Evolutionary conservation across 2,113 vertebrate genomes (phyloP), one percentile per base, ranked within the genome.

Genomic region (Acrocephalus kingi): DNA sequence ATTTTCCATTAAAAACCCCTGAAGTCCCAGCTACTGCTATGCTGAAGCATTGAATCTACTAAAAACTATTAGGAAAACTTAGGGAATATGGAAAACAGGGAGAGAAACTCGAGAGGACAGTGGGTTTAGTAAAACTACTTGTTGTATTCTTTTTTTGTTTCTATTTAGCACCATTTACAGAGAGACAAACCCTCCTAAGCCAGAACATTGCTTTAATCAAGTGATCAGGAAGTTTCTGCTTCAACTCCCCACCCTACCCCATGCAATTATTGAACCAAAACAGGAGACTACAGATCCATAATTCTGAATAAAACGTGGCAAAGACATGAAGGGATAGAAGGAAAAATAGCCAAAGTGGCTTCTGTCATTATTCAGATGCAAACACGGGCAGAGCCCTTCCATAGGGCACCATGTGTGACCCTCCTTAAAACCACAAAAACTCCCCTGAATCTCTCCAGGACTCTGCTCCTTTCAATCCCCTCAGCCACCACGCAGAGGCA

Each of bases 401-500:
- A 16, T 0, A 67, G 67, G 56, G 61, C n/a, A 45, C 55, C 37
- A 24, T 2, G 16, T 17, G 0, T 31, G 58, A 94, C n/a, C 19
- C 78, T 45, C 37, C 84, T 64, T 9, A 3, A 49, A 59, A 96
- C 25, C 24, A 23, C 41, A 67, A 52, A 55, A 72, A 33, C 31
- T 91, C 49, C 74, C 59, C 31, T 10, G 25, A 59, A 64, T 84
- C 87, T 90, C 94, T 77, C 63, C 55, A 88, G 78, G 92, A 62
- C 63, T 93, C 94, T 62, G 75, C 75, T 90, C 86, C 66, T 96
- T 78, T 86, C 68, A 43, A 37, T 64, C 39, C 95, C 93, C 89
- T 93, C 94, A 94, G 89, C 83, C 94, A 93, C 77, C 90, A 90
- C 64, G 56, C 94, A 86, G 91, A 93, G 91, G 91, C 85, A 85